Evolutionary conservation across 64 coral and sea anemone species (phyloP), one percentile per base, ranked within the genome.

Genomic region (Platygyra sinensis): DNA sequence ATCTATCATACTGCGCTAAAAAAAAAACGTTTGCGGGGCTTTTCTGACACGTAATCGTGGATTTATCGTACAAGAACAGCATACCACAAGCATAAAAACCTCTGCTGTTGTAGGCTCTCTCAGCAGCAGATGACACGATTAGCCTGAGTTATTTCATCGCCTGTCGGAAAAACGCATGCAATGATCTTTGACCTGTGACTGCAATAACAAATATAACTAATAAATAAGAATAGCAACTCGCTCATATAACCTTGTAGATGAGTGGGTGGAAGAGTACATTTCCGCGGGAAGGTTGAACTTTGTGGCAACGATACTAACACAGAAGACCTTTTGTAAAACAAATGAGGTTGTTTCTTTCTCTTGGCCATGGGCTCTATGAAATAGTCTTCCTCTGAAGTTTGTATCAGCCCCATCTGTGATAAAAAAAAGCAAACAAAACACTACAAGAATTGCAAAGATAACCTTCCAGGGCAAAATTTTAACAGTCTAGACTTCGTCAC

Each of bases 351-450:
- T 30, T 59, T 73, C 17, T 33, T 13, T 52, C 46, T 74, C 71
- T 61, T 96, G 24, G 57, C 63, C 61, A 96, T 79, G 2, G 94
- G 94, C 17, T 96, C 94, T 54, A 93, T 89, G 54, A 96, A 96
- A 75, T 90, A 96, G 32, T 96, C 94, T 29, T 96, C 87, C 0
- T 55, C 25, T 18, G 24, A 60, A 28, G 86, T 88, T 27, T 88
- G 72, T 39, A 96, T 93, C n/a, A 90, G 72, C 22, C 94, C 94
- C 14, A 89, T 65, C 94, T 96, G 38, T 50, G 7, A 33, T 25
- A 60, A n/a, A 46, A 86, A 64, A 89, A 17, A 78, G 52, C 6
- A 60, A 46, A 46, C 4, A 46, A 46, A 46, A 46, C 42, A 46
- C 42, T 46, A 46, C 60, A 33, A 90, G 36, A 16, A 60, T 17